Conservation (phyloP, 2,888 invertebrate genomes). For the Acrobasis consociella region DNA sequence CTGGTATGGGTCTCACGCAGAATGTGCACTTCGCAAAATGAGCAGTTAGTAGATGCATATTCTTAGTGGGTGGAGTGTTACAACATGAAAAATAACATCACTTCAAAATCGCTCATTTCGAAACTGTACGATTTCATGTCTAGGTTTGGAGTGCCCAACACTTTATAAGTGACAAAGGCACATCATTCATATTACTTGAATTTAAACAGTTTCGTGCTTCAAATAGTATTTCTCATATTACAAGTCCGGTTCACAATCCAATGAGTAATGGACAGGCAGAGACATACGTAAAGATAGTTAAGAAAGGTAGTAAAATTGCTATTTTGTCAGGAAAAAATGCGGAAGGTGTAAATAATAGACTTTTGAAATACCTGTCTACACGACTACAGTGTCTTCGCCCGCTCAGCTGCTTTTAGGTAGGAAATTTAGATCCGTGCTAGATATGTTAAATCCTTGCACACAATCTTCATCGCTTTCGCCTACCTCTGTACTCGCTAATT, state of each 20-base stretch:
- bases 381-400: not conserved
- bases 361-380: not conserved
- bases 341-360: not conserved
- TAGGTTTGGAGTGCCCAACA: not conserved
- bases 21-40: too few relatives aligned
- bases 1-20: too few relatives aligned
- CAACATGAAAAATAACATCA: not conserved
- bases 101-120: not conserved
- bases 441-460: not conserved
- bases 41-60: too few relatives aligned
- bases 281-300: not conserved
- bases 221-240: not conserved
- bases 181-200: not conserved
- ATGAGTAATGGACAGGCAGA: not conserved
- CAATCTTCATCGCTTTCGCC: not conserved
- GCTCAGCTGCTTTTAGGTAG: not conserved
- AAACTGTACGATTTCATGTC: not conserved
- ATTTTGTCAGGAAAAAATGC: not conserved
- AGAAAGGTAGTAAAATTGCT: not conserved
- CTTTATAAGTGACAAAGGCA: not conserved
- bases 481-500: not conserved
- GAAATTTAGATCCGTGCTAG: slow-evolving; percentile 1
- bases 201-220: not conserved
- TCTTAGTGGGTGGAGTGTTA: not conserved
- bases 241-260: not conserved